phyloP scores from a whole-genome alignment of 2,797 vertebrate genomes.

The Acanthis flammea region DNA sequence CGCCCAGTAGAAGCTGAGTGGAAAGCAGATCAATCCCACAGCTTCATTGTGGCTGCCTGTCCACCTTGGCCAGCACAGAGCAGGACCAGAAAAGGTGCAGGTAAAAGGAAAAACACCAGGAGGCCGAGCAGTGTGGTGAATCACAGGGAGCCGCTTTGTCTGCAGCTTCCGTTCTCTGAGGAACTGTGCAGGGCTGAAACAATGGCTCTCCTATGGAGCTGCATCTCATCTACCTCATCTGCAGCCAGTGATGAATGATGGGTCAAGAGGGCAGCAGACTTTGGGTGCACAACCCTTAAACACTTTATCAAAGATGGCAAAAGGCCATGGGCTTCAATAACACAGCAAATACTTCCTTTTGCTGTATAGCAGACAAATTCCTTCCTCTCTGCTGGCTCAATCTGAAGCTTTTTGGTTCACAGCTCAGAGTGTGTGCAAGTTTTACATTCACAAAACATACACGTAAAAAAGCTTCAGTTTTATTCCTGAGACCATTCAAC shows the following conservation, averaged over 20 bases:
- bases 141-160: conserved; percentile 54
- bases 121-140: conserved; percentile 21
- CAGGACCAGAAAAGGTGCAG: neutral
- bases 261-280: conserved; percentile 79
- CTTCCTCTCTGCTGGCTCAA: conserved; percentile 70
- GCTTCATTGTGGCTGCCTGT: neutral
- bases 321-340: conserved; percentile 72
- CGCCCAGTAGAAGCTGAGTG: neutral
- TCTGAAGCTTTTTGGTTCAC: conserved; percentile 38
- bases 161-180: conserved; percentile 65
- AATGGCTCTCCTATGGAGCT: conserved; percentile 61
- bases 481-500: neutral
- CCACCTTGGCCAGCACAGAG: neutral
- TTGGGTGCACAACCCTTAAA: conserved; percentile 74
- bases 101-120: neutral
- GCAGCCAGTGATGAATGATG: conserved; percentile 69
- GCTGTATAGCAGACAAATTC: conserved; percentile 68
- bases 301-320: conserved; percentile 77
- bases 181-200: conserved; percentile 62
- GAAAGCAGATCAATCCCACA: neutral
- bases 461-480: neutral
- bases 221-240: conserved; percentile 64
- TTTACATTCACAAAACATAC: neutral
- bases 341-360: conserved; percentile 76
- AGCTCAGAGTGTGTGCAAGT: neutral